Percentiles rank a stretch among this genome's conserved stretches.
Conservation (phyloP, 1,140 invertebrate species). For the Theocolax elegans region DNA sequence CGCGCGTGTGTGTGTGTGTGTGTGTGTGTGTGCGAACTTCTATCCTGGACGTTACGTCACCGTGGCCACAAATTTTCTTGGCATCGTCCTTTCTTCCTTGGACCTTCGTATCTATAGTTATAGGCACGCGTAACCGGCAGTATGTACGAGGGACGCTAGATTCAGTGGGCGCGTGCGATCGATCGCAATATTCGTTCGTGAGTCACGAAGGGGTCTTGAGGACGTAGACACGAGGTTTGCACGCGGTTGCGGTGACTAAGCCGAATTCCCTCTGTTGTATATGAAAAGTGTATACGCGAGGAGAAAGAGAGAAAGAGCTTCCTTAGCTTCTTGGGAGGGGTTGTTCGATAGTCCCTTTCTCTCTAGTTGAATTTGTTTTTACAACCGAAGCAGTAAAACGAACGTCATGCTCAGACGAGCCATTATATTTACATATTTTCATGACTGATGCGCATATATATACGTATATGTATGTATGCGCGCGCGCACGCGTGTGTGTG, state of each 20-base stretch:
- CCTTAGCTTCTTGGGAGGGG: background rate
- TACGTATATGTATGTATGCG: background rate
- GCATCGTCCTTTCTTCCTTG: background rate
- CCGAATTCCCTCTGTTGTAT: constrained; percentile 33
- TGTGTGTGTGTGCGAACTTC: too few species aligned
- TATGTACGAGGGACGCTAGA: constrained; percentile 31
- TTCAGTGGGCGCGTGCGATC: constrained; percentile 50
- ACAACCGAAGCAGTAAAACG: constrained; percentile 19
- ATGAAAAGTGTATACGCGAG: constrained; percentile 1
- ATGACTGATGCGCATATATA: background rate
- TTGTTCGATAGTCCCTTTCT: background rate
- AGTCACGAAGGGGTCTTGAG: constrained; percentile 53
- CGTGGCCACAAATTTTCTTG: background rate
- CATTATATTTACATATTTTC: constrained; percentile 38
- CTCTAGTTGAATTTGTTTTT: constrained; percentile 35
- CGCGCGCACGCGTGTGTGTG: background rate
- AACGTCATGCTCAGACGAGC: constrained; percentile 2
- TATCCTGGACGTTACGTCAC: constrained; percentile 24
- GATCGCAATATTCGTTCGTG: constrained; percentile 63
- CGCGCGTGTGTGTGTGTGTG: too few species aligned
- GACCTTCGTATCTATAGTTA: background rate
- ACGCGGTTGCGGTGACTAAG: constrained; percentile 55
- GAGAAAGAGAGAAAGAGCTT: background rate
- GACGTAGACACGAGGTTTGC: background rate
- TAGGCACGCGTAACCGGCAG: background rate